phyloP scores from a whole-genome alignment of 2,113 vertebrate species.

The Rafetus swinhoei region DNA sequence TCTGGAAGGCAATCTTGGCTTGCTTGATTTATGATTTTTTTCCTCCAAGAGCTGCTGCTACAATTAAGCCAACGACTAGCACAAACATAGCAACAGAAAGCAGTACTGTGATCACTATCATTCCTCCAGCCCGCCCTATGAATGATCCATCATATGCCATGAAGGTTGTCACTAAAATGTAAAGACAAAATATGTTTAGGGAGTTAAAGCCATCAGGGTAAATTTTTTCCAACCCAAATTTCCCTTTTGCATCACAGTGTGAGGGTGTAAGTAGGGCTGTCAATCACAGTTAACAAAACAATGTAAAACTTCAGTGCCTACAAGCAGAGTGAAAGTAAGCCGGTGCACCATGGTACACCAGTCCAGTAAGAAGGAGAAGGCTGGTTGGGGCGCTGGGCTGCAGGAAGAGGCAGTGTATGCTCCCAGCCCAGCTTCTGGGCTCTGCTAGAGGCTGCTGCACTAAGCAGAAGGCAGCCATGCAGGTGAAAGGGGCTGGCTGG shows the following conservation, averaged over 20 bases:
- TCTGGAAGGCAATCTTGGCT: background rate
- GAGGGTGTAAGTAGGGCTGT: background rate
- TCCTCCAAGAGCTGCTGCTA: background rate
- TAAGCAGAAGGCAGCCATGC: too few relatives aligned
- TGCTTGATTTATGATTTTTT: background rate
- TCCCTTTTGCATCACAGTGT: background rate
- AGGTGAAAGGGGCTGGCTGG: too few relatives aligned
- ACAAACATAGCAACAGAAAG: background rate
- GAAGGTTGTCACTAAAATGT: background rate
- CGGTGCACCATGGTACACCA: too few relatives aligned
- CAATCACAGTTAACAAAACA: too few relatives aligned
- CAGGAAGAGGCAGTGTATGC: too few relatives aligned
- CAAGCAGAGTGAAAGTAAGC: too few relatives aligned
- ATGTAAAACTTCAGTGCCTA: too few relatives aligned
- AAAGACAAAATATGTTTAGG: background rate
- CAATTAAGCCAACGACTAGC: background rate
- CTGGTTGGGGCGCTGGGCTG: too few relatives aligned
- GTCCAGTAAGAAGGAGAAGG: too few relatives aligned
- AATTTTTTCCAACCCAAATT: background rate
- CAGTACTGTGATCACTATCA: background rate
- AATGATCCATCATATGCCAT: background rate
- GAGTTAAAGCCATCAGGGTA: background rate
- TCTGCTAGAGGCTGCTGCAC: too few relatives aligned
- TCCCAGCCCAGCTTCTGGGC: too few relatives aligned
- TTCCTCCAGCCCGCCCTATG: background rate